These are phyloP conservation scores for Capitulum mitella DNA, from an alignment of 2,888 invertebrate genomes.

Conservation along the genomic window DNA sequence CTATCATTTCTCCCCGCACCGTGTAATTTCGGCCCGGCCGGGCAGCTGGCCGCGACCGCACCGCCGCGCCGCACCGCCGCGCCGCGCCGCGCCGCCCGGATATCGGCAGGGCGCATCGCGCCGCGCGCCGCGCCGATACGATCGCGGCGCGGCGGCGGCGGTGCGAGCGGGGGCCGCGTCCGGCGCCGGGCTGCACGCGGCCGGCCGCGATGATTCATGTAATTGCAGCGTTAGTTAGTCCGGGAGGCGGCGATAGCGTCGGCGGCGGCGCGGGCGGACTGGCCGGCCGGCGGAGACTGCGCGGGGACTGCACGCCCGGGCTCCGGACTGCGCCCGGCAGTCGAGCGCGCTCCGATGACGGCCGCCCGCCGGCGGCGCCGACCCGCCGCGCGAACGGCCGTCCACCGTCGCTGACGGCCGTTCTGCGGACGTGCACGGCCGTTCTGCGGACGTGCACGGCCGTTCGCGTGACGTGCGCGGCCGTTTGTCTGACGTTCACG, in stretches of 20 bases:
- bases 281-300: neutral
- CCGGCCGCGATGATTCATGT: conserved; percentile 7
- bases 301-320: too few species aligned
- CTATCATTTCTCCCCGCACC: conserved; percentile 19
- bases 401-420: neutral
- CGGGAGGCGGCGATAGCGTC: neutral
- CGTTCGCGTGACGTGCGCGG: neutral
- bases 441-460: neutral
- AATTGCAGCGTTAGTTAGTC: conserved; percentile 16
- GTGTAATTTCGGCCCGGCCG: conserved; percentile 6
- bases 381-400: neutral
- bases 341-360: too few species aligned
- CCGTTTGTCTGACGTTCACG: neutral
- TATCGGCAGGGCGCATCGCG: neutral
- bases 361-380: too few species aligned
- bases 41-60: neutral
- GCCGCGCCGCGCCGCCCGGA: neutral
- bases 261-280: neutral
- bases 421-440: neutral
- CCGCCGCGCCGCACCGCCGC: neutral
- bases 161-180: neutral
- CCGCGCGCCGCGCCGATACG: neutral
- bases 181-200: neutral
- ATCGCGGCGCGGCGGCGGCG: neutral
- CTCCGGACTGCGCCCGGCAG: too few species aligned